phyloP scores from a whole-genome alignment of 2,888 invertebrate genomes.

The Neoaliturus tenellus region DNA sequence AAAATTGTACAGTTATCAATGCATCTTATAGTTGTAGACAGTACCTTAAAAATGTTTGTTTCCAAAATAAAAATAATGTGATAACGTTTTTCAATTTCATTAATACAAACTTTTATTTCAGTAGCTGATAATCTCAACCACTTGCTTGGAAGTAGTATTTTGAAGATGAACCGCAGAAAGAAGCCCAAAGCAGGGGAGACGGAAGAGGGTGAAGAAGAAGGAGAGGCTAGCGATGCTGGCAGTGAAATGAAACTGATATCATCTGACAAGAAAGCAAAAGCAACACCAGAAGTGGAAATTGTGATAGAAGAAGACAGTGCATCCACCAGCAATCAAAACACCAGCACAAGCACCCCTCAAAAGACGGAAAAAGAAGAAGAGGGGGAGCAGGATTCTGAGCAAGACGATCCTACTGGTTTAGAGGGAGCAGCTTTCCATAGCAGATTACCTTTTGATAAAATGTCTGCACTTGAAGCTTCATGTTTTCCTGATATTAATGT shows the following conservation, averaged over 20 bases:
- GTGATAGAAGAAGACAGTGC: conserved; percentile 31
- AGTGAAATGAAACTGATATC: conserved; percentile 55
- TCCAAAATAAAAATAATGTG: too few relatives aligned
- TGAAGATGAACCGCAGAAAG: conserved; percentile 1
- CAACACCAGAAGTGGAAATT: conserved; percentile 14
- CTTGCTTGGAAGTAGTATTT: background rate
- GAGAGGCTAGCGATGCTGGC: conserved; percentile 60
- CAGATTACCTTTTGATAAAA: conserved; percentile 94
- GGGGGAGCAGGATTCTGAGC: conserved; percentile 74
- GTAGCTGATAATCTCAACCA: background rate
- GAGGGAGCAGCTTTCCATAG: conserved; percentile 97
- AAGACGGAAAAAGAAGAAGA: conserved; percentile 70
- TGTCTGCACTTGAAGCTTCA: conserved; percentile 95
- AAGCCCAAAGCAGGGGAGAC: background rate
- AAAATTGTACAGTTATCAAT: too few relatives aligned
- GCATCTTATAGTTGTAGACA: too few relatives aligned
- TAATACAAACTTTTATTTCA: background rate
- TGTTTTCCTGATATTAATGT: conserved; percentile 95
- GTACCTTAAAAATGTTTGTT: too few relatives aligned
- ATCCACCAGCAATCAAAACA: conserved; percentile 38
- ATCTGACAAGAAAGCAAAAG: conserved; percentile 50
- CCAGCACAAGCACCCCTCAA: conserved; percentile 58
- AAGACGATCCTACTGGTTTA: conserved; percentile 78
- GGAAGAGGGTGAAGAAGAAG: conserved; percentile 57
- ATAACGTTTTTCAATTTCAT: background rate